Base-by-base conservation (phyloP, 1,140 invertebrate genomes). In the Temnothorax curvispinosus region DNA sequence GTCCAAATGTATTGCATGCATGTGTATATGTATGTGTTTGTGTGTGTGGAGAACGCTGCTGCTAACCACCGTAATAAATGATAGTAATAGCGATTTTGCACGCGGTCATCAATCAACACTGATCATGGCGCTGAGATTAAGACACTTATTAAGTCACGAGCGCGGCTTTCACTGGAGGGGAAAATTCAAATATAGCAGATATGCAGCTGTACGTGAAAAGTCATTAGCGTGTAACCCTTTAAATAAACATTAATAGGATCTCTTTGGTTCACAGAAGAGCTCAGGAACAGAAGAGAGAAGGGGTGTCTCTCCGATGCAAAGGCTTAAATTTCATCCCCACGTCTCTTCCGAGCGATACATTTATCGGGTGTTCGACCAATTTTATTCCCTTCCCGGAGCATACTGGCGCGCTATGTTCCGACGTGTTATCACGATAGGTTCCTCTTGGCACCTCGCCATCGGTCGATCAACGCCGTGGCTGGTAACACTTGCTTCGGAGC, bases 351-450 rank as follows among this genome's bases (percentile, higher is more conserved):
- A n/a, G 11, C 80, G 54, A 84, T 84, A 81, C 80, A 72, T 87
- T 87, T 72, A 82, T 84, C 80, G 78, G 58, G 50, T 32, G 38
- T 69, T 87, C 78, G 86, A 87, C 69, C 86, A 72, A 60, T 85
- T 87, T 84, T 87, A 84, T 75, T 84, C 69, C 56, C 52, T 62
- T 87, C 52, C 60, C 69, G 41, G 80, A n/a, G 52, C 75, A 64
- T 80, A 80, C 86, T 13, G 47, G 56, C 80, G 56, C 38, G 38
- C 47, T 56, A 9, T 87, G 85, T 87, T 87, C 85, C 78, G 67
- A 35, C 76, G 56, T 84, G 86, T 84, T 87, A 87, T 87, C 80
- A 21, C 80, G 86, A 87, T 87, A 87, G 86, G 86, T 74, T 75
- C 78, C 86, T 74, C 80, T 84, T 87, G 86, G 86, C 86, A 72